Conservation (phyloP, 1,140 invertebrate species). For the Vanessa tameamea region DNA sequence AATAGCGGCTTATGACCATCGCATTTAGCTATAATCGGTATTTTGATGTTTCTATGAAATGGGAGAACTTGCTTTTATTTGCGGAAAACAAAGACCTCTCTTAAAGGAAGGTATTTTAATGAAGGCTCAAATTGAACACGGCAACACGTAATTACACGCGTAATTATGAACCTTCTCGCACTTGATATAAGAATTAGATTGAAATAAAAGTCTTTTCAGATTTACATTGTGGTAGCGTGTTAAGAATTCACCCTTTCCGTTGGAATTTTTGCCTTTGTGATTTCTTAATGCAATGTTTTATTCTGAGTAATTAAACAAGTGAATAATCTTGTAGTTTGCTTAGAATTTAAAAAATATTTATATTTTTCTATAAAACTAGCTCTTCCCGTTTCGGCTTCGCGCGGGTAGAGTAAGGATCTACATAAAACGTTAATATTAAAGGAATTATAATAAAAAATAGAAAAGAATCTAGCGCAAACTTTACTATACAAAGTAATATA, state of each 20-base stretch:
- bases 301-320: constrained; percentile 22
- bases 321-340: constrained; percentile 7
- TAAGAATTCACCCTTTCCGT: constrained; percentile 10
- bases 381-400: too few species aligned
- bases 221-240: not conserved
- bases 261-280: constrained; percentile 27
- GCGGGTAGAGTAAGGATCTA: too few species aligned
- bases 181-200: constrained; percentile 9
- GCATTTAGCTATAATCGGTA: constrained; percentile 22
- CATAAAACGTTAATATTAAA: too few species aligned
- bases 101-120: constrained; percentile 34
- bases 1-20: constrained; percentile 22
- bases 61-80: constrained; percentile 25
- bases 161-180: constrained; percentile 3
- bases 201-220: constrained; percentile 1
- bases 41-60: constrained; percentile 28
- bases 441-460: too few species aligned
- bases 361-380: too few species aligned
- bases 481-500: not conserved
- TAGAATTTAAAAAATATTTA: not conserved
- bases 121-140: constrained; percentile 19
- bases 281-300: constrained; percentile 27
- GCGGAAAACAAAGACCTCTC: constrained; percentile 23
- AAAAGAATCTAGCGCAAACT: too few species aligned
- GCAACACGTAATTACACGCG: not conserved